Conservation (phyloP, 2,888 invertebrate species). For the Notocelia uddmanniana region DNA sequence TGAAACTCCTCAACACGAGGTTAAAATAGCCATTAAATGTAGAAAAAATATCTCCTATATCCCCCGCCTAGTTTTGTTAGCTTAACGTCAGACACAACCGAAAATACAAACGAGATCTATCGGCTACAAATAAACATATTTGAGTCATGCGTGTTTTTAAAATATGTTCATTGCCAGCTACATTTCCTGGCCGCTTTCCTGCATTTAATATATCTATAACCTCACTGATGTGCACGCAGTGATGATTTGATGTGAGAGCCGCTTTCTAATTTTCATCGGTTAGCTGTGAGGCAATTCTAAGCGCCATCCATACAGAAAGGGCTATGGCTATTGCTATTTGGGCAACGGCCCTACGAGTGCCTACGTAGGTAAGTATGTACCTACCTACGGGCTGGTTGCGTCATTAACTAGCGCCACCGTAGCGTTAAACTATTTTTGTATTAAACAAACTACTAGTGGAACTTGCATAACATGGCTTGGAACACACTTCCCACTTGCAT, state of each 20-base stretch:
- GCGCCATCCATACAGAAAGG: conserved; percentile 57
- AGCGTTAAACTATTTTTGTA: conserved; percentile 45
- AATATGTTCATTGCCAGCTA: conserved; percentile 27
- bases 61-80: conserved; percentile 29
- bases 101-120: conserved; percentile 32
- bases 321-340: conserved; percentile 66
- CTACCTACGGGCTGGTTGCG: conserved; percentile 59
- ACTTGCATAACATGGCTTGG: conserved; percentile 39
- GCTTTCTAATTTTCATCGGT: conserved; percentile 77
- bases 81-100: conserved; percentile 29
- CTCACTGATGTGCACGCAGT: conserved; percentile 55
- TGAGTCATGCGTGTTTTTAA: conserved; percentile 30
- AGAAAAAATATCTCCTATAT: conserved; percentile 24
- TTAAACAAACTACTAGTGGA: conserved; percentile 37
- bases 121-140: conserved; percentile 30
- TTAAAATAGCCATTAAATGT: conserved; percentile 24
- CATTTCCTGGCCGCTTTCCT: conserved; percentile 37
- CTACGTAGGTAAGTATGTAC: conserved; percentile 27
- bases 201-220: conserved; percentile 46
- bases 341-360: conserved; percentile 56
- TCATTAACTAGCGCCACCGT: conserved; percentile 52
- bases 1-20: conserved; percentile 1
- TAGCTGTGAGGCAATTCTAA: conserved; percentile 64
- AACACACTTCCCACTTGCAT: conserved; percentile 36
- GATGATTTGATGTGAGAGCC: conserved; percentile 61